Conservation (phyloP, 1,140 invertebrate genomes). For the Pseudomyrmex concolor region DNA sequence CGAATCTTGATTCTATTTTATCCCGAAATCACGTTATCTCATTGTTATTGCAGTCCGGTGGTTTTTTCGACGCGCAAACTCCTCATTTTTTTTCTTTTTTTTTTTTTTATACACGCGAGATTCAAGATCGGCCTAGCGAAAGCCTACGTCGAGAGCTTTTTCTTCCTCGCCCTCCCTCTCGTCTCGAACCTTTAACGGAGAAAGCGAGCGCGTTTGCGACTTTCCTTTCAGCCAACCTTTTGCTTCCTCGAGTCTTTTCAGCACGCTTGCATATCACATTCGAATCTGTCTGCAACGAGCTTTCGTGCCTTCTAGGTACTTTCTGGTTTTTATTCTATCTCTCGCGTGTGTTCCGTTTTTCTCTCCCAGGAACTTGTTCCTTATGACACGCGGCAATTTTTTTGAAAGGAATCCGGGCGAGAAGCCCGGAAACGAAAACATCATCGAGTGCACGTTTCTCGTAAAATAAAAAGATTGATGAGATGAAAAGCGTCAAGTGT, state of each 20-base stretch:
- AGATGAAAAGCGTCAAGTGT: not conserved
- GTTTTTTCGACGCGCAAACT: not conserved
- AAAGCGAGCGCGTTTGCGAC: not conserved
- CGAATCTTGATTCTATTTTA: slow-evolving; percentile 53
- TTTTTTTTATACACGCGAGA: not conserved
- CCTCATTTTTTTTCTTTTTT: too few species aligned
- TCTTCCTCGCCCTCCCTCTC: not conserved
- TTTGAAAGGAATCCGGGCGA: slow-evolving; percentile 2
- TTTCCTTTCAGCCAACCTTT: slow-evolving; percentile 60
- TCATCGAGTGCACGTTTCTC: not conserved
- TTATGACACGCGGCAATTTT: not conserved
- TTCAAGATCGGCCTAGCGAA: not conserved
- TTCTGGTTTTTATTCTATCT: slow-evolving; percentile 18
- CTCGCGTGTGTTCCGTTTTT: not conserved
- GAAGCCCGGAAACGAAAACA: slow-evolving; percentile 13
- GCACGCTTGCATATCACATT: slow-evolving; percentile 76
- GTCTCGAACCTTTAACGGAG: slow-evolving; percentile 8
- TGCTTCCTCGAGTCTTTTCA: slow-evolving; percentile 58
- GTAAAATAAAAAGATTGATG: not conserved
- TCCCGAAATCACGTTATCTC: slow-evolving; percentile 44
- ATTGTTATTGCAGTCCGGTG: slow-evolving; percentile 20
- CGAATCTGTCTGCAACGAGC: slow-evolving; percentile 67
- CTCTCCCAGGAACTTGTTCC: slow-evolving; percentile 2
- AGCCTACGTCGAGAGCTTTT: slow-evolving; percentile 19
- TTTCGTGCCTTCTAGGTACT: not conserved